Evolutionary conservation across 2,888 invertebrate genomes (phyloP), one percentile per base, ranked within the genome.

Genomic region (Capitulum mitella): DNA sequence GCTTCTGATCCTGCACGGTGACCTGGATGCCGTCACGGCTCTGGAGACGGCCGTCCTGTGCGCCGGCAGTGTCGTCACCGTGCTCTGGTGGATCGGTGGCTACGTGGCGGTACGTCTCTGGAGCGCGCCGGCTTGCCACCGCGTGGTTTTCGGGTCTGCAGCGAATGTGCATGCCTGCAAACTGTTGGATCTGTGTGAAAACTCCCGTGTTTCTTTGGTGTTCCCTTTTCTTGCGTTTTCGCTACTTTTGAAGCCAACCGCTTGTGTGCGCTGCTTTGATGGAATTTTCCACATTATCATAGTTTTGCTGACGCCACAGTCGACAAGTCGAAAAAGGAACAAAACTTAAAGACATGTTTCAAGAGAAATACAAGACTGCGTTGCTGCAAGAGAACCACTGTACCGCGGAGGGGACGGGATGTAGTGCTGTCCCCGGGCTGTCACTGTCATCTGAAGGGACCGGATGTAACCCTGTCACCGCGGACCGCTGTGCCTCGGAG

Each of bases 1-100:
- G 2, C 32, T 64, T 32, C 64, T 64, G 64, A 34, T 34, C 2
- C 34, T 64, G 64, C 64, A 34, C 64, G 64, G 29, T 22, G 1
- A 1, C 58, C 32, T 14, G 32, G 22, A 34, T 5, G 64, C 8
- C 64, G 19, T 64, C 64, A 34, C 64, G 32, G 19, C 34, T 1
- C 16, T 29, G 5, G 64, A 64, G 64, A 32, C 64, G 32, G 64
- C 34, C 32, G 34, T 64, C 29, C 64, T 64, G 34, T 29, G 34
- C 34, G 64, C 22, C 19, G 64, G 64, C 32, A 22, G 16, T 19
- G 34, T 34, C 0, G 16, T 64, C 12, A 64, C 34, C 16, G 34
- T 64, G 64, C 64, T 64, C 64, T 64, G 64, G 64, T 64, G 64
- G 64, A 16, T 34, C 16, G 64, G 29, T 16, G 64, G 64, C 6